Base-by-base conservation (phyloP, 2,888 invertebrate species). In the Epinotia demarniana region DNA sequence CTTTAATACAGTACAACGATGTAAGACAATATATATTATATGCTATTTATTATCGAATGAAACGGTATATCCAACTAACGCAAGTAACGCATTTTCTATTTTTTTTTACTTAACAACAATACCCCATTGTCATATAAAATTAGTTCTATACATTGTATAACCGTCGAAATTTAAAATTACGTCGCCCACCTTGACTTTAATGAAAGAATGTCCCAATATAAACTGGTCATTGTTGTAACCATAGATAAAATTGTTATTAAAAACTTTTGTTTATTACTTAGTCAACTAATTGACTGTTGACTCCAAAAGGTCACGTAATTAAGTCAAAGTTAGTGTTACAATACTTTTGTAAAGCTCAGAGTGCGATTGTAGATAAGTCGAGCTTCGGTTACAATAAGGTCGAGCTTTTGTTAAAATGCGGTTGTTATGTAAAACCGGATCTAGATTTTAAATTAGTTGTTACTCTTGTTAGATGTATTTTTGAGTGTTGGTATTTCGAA, bases 141-240 rank as follows among this genome's bases (percentile, higher is more conserved):
- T 69, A 60, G 23, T 18, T 69, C n/a, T n/a, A 58, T 57, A 67
- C 33, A 39, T 23, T 43, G 18, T 23, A 68, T 11, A 18, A 67
- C 43, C 57, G 19, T 53, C 63, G 69, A 19, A 72, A 69, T 69
- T 49, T 58, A n/a, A 64, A 60, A 19, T 72, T 75, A 72, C 75
- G 11, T 66, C 72, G 58, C 46, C 57, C 68, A 68, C 79, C 73
- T 78, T 77, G 76, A 43, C 55, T 75, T 69, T 72, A 76, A 77
- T 63, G 66, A 76, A 77, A 77, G 81, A 83, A 82, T 82, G 77
- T 79, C 67, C 80, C 82, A 84, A 83, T 83, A 81, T 80, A 78
- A 83, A 80, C 82, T 61, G 53, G 66, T 81, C 77, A 84, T 84
- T 83, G 83, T 84, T 82, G 67, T 49, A 76, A 66, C 74, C 18